Evolutionary conservation across 2,888 invertebrate genomes (phyloP), one percentile per base, ranked within the genome.

Genomic region (Pterostichus niger): DNA sequence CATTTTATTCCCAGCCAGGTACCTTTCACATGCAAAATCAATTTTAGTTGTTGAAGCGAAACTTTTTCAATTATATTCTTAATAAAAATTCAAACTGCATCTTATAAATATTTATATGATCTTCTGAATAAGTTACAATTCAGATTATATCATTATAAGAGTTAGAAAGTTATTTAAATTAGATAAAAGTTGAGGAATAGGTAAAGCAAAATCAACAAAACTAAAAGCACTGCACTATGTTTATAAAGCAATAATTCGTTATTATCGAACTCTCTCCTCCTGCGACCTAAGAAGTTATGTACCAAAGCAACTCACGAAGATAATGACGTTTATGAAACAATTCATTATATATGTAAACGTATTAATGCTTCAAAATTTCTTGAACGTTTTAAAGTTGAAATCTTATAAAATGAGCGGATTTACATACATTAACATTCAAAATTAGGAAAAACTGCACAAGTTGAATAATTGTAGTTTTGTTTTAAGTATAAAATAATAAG

Each of bases 91-190:
- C 75, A 73, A 44, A 46, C n/a, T 49, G 24, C 49, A 46, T 71
- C 10, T 52, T 52, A 56, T 71, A 71, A 71, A 40, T 71, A 44
- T 64, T 64, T 64, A 64, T 64, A 10, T 35, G 40, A 71, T 44
- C 56, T 56, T 56, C 44, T 17, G 68, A 71, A 71, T 40, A 15
- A 71, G 44, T 52, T 52, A 33, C 31, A 10, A 49, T 75, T 75
- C 52, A 52, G 75, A 52, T 75, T 71, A 40, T 64, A 33, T 33
- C 64, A 64, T 64, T 73, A 52, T 75, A 75, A 75, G 75, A 75
- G 75, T 75, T 75, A 75, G 75, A 75, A 75, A 75, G 75, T 75
- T 75, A 75, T 75, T 75, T 52, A 31, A 56, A 75, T 75, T 75
- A 75, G 75, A 75, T 52, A 75, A 49, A 75, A 75, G 75, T 75